phyloP scores from a whole-genome alignment of 2,888 invertebrate species.

The Chrysolina haemoptera region DNA sequence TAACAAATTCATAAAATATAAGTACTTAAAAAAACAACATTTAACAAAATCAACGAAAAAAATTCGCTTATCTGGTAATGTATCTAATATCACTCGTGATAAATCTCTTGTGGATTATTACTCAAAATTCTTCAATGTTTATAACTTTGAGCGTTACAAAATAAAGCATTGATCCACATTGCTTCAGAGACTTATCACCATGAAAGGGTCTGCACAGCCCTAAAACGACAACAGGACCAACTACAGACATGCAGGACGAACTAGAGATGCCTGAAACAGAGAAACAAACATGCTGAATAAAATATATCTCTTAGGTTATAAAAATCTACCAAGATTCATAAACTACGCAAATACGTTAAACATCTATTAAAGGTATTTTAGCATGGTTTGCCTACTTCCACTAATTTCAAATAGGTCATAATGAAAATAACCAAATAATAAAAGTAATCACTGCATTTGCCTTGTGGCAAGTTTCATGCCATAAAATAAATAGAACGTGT shows the following conservation, averaged over 20 bases:
- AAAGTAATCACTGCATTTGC: no score
- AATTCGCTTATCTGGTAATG: conserved; percentile 17
- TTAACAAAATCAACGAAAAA: conserved; percentile 19
- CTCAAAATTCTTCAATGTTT: neutral
- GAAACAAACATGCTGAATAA: conserved; percentile 60
- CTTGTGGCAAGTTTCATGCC: no score
- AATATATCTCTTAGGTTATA: neutral
- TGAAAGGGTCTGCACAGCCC: conserved; percentile 53
- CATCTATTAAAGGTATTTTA: no score
- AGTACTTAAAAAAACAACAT: conserved; percentile 12
- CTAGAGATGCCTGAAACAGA: conserved; percentile 70
- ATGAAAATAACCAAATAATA: no score
- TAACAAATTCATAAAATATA: conserved; percentile 20
- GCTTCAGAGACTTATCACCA: conserved; percentile 45
- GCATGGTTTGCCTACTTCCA: no score
- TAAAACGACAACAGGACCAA: conserved; percentile 56
- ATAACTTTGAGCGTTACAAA: neutral
- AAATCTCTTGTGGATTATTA: conserved; percentile 23
- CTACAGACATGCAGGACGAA: conserved; percentile 76
- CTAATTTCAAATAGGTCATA: no score
- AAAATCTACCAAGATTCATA: neutral
- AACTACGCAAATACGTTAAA: no score
- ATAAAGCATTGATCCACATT: no score
- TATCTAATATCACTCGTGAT: conserved; percentile 37
- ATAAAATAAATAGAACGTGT: no score